Evolutionary conservation across 2,113 vertebrate genomes (phyloP), one percentile per base, ranked within the genome.

Genomic region (Oceanodroma tethys): DNA sequence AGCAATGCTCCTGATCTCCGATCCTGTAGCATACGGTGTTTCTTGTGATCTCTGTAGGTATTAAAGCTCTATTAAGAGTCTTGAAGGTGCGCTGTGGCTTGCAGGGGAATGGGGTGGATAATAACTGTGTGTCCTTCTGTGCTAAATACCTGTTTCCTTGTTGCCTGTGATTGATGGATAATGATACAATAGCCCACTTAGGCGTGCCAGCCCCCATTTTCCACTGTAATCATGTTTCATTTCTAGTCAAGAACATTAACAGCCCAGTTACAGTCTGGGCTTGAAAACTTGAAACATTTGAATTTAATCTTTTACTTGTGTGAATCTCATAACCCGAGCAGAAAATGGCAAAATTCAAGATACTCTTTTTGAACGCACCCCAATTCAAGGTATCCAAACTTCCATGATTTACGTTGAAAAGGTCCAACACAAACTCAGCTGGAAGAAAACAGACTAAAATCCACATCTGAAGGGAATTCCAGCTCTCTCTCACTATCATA

Each of bases 71-170:
- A 96, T 68, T 90, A 91, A 94, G 60, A 60, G 70, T 30, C 70
- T 67, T 56, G 53, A 56, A 95, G 32, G 53, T 48, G 78, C 65
- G 86, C 86, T 66, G 36, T 81, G 32, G 91, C 53, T 93, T 43
- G 26, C 36, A 89, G 34, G 66, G 71, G 73, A 91, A 36, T 3
- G 13, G 73, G 70, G 74, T 0, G 3, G 87, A 72, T 85, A 96
- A 90, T 75, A 87, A 80, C 53, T 42, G 13, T 6, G 19, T 68
- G 71, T 79, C 90, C 74, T 93, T 80, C 90, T 48, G 87, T 52
- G 90, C 63, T 96, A 96, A 97, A 89, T 93, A 94, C 42, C 81
- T 65, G 66, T 85, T 95, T 95, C 78, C 78, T 85, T 80, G 53
- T 78, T 82, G 90, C 53, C 78, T 68, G 40, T 75, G 87, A 93